Conservation (phyloP, 2,113 vertebrate species). For the Dunckerocampus dactyliophorus region DNA sequence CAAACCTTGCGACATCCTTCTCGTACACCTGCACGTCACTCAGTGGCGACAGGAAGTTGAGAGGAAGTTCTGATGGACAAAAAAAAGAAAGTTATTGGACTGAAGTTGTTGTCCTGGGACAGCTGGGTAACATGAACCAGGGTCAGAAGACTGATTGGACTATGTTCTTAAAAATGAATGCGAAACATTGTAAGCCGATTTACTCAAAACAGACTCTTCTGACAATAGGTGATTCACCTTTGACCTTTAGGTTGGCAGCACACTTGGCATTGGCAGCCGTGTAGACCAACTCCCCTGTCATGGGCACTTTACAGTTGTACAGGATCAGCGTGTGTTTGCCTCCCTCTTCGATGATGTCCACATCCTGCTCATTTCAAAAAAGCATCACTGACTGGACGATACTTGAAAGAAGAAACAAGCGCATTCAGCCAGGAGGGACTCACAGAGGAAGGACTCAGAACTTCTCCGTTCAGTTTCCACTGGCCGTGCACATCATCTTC, state of each 20-base stretch:
- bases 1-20: conserved; percentile 92
- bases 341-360: conserved; percentile 92
- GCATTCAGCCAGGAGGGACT: conserved; percentile 18
- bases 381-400: background rate
- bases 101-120: background rate
- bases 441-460: conserved; percentile 83
- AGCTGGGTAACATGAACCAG: too few species aligned
- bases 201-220: too few species aligned
- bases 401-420: background rate
- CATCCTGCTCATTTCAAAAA: conserved; percentile 72
- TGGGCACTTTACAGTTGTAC: conserved; percentile 89
- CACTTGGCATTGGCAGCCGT: conserved; percentile 91
- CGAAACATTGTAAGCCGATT: too few species aligned
- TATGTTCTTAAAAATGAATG: too few species aligned
- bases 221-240: conserved; percentile 75
- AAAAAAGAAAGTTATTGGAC: background rate
- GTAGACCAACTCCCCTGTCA: conserved; percentile 89
- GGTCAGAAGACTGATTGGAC: too few species aligned
- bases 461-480: conserved; percentile 91
- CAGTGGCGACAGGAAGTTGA: conserved; percentile 88
- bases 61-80: conserved; percentile 80
- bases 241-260: conserved; percentile 92
- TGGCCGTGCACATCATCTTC: conserved; percentile 88
- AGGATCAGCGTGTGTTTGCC: conserved; percentile 88
- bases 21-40: conserved; percentile 91